These are phyloP conservation scores for chimpanzee (Pan troglodytes) DNA, from an alignment of 2,113 vertebrate genomes.

Conservation along the genomic window NHGRI_mPanTro3-v2.1_pri NC_072413.2:81646501-81647000, in stretches of 20 bases:
- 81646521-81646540: neutral
- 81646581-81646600: neutral
- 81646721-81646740: neutral
- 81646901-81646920: neutral
- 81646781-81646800: neutral
- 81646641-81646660: neutral
- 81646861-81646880: neutral
- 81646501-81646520: neutral
- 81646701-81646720: neutral
- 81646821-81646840: neutral
- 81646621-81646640: neutral
- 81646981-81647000: neutral
- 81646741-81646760: neutral
- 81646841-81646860: neutral
- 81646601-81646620: neutral
- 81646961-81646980: neutral
- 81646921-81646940: neutral
- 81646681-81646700: neutral
- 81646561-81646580: neutral
- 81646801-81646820: neutral
- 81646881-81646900: neutral
- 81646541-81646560: neutral
- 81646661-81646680: neutral
- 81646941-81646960: neutral
- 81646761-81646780: neutral